Percentiles rank a stretch among this genome's conserved stretches.
Conservation (phyloP, 2,113 vertebrate genomes). For the Taxidea taxus region DNA sequence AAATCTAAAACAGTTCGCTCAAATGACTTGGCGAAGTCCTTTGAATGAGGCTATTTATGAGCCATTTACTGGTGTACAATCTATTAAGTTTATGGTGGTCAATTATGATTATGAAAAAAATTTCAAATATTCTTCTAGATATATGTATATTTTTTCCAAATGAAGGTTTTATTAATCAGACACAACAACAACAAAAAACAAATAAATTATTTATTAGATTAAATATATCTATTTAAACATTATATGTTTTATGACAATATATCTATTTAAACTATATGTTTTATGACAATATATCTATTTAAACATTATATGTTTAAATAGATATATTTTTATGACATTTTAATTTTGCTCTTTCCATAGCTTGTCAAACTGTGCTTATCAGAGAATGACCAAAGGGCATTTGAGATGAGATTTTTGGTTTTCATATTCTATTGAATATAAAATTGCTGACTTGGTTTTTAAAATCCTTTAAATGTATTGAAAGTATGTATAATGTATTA, state of each 20-base stretch:
- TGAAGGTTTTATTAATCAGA: no score
- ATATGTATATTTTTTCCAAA: no score
- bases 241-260: no score
- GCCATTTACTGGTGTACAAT: not conserved
- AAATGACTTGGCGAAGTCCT: not conserved
- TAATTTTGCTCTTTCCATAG: not conserved
- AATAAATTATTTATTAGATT: no score
- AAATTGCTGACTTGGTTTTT: constrained; percentile 7
- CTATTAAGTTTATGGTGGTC: constrained; percentile 8
- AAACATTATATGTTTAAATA: no score
- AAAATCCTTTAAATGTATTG: not conserved
- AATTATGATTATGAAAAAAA: constrained; percentile 5
- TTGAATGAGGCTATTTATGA: constrained; percentile 30
- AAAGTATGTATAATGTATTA: not conserved
- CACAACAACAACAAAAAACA: no score
- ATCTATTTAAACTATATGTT: no score
- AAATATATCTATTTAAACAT: no score
- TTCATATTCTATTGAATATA: not conserved
- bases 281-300: no score
- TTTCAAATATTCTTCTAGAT: not conserved
- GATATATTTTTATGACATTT: constrained; percentile 39
- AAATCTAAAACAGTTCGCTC: not conserved
- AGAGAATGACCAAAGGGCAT: constrained; percentile 18
- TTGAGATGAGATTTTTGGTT: constrained; percentile 36
- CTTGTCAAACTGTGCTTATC: not conserved